Base-by-base conservation (phyloP, 1,140 invertebrate genomes). In the Littorina saxatilis region DNA sequence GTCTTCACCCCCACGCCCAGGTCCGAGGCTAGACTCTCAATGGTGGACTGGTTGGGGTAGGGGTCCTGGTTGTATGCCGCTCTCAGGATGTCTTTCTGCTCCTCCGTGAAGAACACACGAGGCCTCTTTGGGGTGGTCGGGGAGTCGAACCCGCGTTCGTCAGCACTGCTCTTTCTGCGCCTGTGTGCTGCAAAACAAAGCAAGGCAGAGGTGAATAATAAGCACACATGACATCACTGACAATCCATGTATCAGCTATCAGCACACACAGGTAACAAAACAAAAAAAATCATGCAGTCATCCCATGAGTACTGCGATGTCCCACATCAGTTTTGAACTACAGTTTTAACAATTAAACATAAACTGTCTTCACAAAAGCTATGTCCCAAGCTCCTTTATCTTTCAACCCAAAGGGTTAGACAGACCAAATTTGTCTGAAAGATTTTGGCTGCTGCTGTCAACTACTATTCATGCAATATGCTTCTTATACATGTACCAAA, bases 1-100 rank as follows among this genome's bases (percentile, higher is more conserved):
- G 98, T 99, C 84, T 98, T 94, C 17, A 98, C 96, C 1, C 97
- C 97, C n/a, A 99, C 93, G 20, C 95, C 96, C 11, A 99, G 93
- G 91, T 99, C 97, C 27, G 95, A 94, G 15, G 98, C 97, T 73
- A 99, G 94, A 87, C 98, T 98, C 91, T 99, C 98, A 58, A 99
- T 99, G 35, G 97, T 98, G 9, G 96, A 95, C 83, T 98, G 96
- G 90, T 97, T 98, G 0, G 99, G 99, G 91, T 99, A 99, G 0
- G 98, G 97, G 91, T 99, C 98, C 17, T 99, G 93, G 0, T 96
- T 95, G 89, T 99, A 99, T 0, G 98, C 98, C 70, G 98, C 92
- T 63, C 97, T 94, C 0, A 99, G 93, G 0, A 98, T 98, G 92
- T 99, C 98, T 90, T 99, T 99, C 89, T 99, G 99, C 89, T 99